Evolutionary conservation across 2,113 vertebrate genomes (phyloP).

Genomic region (Pristiophorus japonicus): DNA sequence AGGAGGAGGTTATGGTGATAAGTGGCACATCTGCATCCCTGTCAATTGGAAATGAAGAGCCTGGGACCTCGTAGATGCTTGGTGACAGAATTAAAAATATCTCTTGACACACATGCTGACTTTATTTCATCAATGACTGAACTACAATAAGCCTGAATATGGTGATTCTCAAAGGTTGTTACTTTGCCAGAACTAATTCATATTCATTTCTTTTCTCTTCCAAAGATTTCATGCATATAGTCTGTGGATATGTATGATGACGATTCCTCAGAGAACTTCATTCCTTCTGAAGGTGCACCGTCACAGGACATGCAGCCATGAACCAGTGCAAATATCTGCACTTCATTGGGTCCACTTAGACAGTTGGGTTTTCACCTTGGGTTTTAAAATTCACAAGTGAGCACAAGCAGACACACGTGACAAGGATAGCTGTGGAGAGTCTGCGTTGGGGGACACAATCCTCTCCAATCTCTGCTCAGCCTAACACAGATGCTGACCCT

Average conservation of each 20-base stretch:
- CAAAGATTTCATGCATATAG: background rate
- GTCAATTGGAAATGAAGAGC: background rate
- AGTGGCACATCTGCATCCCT: background rate
- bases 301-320: background rate
- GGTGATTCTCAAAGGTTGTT: background rate
- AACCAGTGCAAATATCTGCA: background rate
- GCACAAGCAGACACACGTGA: background rate
- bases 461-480: background rate
- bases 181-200: background rate
- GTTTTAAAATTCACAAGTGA: background rate
- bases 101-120: background rate
- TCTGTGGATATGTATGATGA: background rate
- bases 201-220: background rate
- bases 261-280: background rate
- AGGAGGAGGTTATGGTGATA: background rate
- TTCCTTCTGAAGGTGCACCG: background rate
- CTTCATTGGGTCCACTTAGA: no score
- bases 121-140: background rate
- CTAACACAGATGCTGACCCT: background rate
- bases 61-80: background rate
- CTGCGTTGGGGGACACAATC: background rate
- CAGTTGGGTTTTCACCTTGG: no score
- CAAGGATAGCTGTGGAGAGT: background rate
- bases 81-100: background rate
- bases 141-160: background rate